A percentile compares a stretch with the other conserved stretches of the same genome.
Evolutionary conservation across 2,113 vertebrate genomes (phyloP).

Genomic region (Spilogale gracilis): DNA sequence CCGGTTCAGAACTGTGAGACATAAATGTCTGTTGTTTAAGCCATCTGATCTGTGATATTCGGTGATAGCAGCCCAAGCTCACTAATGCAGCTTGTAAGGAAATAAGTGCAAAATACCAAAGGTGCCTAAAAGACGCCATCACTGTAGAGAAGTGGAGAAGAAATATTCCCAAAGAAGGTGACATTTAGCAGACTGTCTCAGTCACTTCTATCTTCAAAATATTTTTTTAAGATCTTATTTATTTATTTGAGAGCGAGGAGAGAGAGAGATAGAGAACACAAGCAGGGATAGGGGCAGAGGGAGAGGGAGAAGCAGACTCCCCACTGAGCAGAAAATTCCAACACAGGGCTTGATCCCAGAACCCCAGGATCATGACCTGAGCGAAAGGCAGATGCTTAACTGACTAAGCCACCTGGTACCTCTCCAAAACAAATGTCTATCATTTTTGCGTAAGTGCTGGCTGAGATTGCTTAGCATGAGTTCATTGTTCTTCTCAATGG

Average conservation of each 20-base stretch:
- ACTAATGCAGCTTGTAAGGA: neutral
- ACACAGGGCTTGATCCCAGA: neutral
- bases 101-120: neutral
- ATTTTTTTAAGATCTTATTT: neutral
- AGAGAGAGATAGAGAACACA: too few species aligned
- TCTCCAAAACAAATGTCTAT: neutral
- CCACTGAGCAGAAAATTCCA: neutral
- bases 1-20: neutral
- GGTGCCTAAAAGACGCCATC: neutral
- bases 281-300: neutral
- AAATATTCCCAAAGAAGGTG: neutral
- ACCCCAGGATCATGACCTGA: neutral
- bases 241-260: neutral
- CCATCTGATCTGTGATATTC: neutral
- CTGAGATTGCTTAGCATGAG: neutral
- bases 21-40: neutral
- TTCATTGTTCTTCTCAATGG: neutral
- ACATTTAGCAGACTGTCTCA: neutral
- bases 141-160: neutral
- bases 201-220: neutral
- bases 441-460: neutral
- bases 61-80: neutral
- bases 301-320: neutral
- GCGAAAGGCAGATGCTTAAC: neutral
- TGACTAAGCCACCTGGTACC: neutral